These are phyloP conservation scores for Malurus melanocephalus DNA, from an alignment of 2,113 vertebrate genomes.

Conservation along the genomic window DNA sequence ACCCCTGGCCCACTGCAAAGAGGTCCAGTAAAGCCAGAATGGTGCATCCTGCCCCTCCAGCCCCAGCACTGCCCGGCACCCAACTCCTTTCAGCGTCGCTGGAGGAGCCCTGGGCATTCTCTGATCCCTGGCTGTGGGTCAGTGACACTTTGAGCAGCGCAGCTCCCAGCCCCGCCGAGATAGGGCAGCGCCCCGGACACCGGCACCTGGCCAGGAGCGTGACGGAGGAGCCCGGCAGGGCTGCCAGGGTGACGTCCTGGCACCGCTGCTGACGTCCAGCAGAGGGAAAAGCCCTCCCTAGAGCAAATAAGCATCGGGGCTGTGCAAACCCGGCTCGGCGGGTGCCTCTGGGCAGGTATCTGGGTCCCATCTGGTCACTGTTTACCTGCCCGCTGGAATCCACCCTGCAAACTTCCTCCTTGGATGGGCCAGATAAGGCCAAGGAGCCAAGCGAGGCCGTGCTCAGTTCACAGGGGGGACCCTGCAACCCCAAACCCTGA, in stretches of 20 bases:
- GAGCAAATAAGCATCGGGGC: conserved; percentile 6
- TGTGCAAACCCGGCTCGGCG: neutral
- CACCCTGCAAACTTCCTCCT: conserved; percentile 56
- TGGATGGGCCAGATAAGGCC: neutral
- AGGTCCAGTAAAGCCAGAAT: rapidly evolving
- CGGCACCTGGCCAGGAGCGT: conserved; percentile 14
- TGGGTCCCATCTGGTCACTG: conserved; percentile 46
- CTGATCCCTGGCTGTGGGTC: rapidly evolving
- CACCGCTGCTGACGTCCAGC: neutral
- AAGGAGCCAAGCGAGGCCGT: rapidly evolving
- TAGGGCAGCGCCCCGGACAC: neutral
- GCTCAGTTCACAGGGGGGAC: rapidly evolving
- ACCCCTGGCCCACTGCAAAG: neutral
- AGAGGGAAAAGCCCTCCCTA: conserved; percentile 8
- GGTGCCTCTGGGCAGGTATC: neutral
- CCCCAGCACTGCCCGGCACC: too few species aligned
- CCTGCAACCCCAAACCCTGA: rapidly evolving
- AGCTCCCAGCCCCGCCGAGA: rapidly evolving
- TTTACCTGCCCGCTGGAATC: conserved; percentile 52
- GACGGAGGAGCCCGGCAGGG: neutral
- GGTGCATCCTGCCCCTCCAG: neutral
- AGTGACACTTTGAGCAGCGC: rapidly evolving
- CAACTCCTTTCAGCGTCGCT: rapidly evolving
- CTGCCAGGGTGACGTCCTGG: conserved; percentile 11
- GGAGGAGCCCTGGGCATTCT: neutral